Evolutionary conservation across 2,797 vertebrate genomes (phyloP), one percentile per base, ranked within the genome.

Genomic region (Eremophila alpestris): DNA sequence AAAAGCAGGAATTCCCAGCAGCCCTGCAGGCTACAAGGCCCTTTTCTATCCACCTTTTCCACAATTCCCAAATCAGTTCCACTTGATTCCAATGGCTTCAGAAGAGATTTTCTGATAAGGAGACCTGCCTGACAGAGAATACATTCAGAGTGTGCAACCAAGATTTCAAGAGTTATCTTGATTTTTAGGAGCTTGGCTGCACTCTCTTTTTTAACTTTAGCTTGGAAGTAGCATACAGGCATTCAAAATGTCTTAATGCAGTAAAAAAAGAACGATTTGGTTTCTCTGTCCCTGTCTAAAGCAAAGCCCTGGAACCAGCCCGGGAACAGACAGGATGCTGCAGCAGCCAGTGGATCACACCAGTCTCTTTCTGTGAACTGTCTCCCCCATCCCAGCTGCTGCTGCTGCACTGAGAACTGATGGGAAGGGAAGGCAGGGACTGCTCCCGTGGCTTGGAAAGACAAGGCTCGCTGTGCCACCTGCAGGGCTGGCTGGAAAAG

Each of bases 391-490:
- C 54, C 22, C 68, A 78, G 79, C 76, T 64, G 74, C 67, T 74
- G 74, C 67, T 74, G 87, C 79, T 81, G 65, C 69, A 4, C 55
- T n/a, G 67, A 2, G 43, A 71, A 67, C 8, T 8, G 62, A 59
- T 18, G 59, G 60, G 62, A 79, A 90, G 63, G 45, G 69, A 58
- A 91, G 91, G 13, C 62, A 76, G 58, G 12, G 4, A 26, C 67
- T 45, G 75, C 62, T 87, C 49, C 73, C 3, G 19, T 32, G 45
- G 19, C 89, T 79, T 29, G 75, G 91, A 89, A 96, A 95, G 80
- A 88, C 82, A 95, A 92, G 91, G 92, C 90, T 94, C 38, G 52
- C 95, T 97, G 85, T 97, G 97, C 97, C 96, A 97, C 96, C 97
- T 97, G 94, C 96, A 97, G 97, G 97, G 94, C 96, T 94, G 7